Evolutionary conservation across 2,113 vertebrate genomes (phyloP).

Genomic region (Phrynosoma platyrhinos): DNA sequence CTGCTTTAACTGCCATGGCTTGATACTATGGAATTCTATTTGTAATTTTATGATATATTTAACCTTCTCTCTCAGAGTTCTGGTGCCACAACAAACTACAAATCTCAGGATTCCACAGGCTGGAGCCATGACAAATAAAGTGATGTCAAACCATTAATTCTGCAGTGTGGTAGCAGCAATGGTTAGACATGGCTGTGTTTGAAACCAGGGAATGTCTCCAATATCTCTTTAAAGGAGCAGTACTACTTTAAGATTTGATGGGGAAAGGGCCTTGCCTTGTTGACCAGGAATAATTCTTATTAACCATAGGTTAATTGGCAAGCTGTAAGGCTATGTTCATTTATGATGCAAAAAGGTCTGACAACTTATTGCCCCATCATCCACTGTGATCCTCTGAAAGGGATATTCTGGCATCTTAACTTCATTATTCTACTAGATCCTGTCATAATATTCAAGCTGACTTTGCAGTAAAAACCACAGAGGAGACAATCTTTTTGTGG

Average conservation of each 20-base stretch:
- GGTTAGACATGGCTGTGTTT: too few relatives aligned
- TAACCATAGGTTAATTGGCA: background rate
- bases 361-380: background rate
- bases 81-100: too few relatives aligned
- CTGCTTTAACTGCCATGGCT: too few relatives aligned
- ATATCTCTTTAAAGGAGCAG: background rate
- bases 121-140: too few relatives aligned
- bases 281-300: background rate
- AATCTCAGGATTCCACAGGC: too few relatives aligned
- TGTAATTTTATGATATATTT: too few relatives aligned
- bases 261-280: background rate
- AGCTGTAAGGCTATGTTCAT: background rate
- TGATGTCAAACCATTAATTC: background rate
- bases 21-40: too few relatives aligned
- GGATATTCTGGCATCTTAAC: background rate
- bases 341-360: background rate
- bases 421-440: background rate
- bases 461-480: background rate
- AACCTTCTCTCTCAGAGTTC: too few relatives aligned
- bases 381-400: background rate
- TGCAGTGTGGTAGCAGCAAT: too few relatives aligned
- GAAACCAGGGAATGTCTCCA: background rate
- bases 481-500: background rate
- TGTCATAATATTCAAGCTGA: background rate
- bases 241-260: background rate